Evolutionary conservation across 2,113 vertebrate species (phyloP).

Genomic region (Ptyas mucosa): DNA sequence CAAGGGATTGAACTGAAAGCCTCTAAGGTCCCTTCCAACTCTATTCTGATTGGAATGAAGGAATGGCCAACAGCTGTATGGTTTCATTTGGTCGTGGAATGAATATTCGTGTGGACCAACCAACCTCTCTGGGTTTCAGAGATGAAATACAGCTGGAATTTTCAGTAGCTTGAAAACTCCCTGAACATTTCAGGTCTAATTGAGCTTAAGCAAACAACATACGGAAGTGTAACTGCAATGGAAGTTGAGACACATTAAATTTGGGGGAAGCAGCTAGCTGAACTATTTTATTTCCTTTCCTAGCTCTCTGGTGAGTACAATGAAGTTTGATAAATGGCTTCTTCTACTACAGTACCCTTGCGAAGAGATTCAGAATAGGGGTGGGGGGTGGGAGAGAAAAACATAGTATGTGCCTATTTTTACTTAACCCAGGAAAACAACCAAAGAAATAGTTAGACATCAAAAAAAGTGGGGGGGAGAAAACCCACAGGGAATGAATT

Average conservation of each 20-base stretch:
- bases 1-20: too few species aligned
- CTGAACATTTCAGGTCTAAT: not conserved
- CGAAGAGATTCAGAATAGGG: not conserved
- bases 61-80: too few species aligned
- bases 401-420: not conserved
- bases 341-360: not conserved
- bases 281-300: not conserved
- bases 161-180: not conserved
- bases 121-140: too few species aligned
- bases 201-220: not conserved
- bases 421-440: not conserved
- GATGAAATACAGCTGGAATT: not conserved
- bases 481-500: not conserved
- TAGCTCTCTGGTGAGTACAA: not conserved
- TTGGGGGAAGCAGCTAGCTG: not conserved
- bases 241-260: not conserved
- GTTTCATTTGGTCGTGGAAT: too few species aligned
- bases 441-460: not conserved
- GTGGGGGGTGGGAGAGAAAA: not conserved
- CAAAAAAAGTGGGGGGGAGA: not conserved
- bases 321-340: not conserved
- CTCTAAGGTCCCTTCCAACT: too few species aligned
- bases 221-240: not conserved
- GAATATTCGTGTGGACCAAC: too few species aligned
- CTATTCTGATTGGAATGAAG: too few species aligned